These are phyloP conservation scores for Argyra leucocephala DNA, from an alignment of 2,888 invertebrate genomes.

Conservation along the genomic window DNA sequence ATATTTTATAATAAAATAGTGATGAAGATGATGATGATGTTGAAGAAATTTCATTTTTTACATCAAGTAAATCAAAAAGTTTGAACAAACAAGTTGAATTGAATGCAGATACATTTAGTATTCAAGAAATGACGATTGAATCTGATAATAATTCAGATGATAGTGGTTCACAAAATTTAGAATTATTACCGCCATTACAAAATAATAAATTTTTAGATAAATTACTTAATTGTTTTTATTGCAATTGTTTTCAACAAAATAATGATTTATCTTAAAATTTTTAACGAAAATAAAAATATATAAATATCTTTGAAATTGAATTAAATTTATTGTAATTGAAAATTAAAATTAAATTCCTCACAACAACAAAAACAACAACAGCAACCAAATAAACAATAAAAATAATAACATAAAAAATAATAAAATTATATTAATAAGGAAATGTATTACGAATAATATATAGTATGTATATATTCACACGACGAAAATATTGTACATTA, in stretches of 20 bases:
- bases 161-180: constrained; percentile 40
- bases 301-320: too few relatives aligned
- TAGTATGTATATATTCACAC: not conserved
- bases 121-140: constrained; percentile 44
- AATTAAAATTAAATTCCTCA: too few relatives aligned
- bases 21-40: constrained; percentile 33
- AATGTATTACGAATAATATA: too few relatives aligned
- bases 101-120: constrained; percentile 41
- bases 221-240: constrained; percentile 27
- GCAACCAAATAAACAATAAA: too few relatives aligned
- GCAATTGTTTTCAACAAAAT: constrained; percentile 15
- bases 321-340: too few relatives aligned
- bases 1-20: not conserved
- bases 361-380: too few relatives aligned
- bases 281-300: not conserved
- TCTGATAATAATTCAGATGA: constrained; percentile 41
- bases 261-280: constrained; percentile 1
- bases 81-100: constrained; percentile 34
- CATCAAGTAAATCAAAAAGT: constrained; percentile 32
- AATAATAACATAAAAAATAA: too few relatives aligned
- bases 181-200: constrained; percentile 36
- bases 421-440: too few relatives aligned
- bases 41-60: constrained; percentile 42
- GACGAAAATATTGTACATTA: not conserved
- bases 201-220: constrained; percentile 32